Conservation (phyloP, 1,140 invertebrate genomes). For the Orchestia grillus region DNA sequence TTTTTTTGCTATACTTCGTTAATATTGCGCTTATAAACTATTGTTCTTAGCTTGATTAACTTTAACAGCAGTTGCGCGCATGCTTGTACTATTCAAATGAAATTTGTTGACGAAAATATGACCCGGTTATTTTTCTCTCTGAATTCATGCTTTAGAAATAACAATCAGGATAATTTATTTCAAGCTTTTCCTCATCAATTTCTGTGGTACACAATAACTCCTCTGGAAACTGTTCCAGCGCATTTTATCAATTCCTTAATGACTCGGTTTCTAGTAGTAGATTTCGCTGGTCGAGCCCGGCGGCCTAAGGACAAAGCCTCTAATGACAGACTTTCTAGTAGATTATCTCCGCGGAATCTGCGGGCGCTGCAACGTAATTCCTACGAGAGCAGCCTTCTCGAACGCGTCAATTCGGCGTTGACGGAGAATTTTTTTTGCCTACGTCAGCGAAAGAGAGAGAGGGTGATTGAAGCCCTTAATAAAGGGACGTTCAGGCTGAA, state of each 20-base stretch:
- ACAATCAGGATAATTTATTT: too few species aligned
- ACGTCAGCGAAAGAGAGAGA: conserved; percentile 9
- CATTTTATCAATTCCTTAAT: not conserved
- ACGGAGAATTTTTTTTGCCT: conserved; percentile 18
- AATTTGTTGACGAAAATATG: too few species aligned
- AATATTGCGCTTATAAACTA: too few species aligned
- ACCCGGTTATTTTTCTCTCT: too few species aligned
- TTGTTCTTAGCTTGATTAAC: too few species aligned
- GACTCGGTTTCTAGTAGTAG: not conserved
- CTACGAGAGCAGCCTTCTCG: not conserved
- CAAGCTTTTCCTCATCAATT: too few species aligned
- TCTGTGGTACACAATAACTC: too few species aligned
- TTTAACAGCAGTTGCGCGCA: too few species aligned
- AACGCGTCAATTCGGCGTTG: not conserved
- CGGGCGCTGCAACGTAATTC: not conserved
- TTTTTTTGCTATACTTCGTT: too few species aligned
- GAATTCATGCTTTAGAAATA: too few species aligned
- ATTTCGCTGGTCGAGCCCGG: not conserved
- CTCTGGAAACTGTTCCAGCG: too few species aligned
- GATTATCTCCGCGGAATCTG: not conserved
- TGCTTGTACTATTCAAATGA: too few species aligned
- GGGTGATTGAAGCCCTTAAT: conserved; percentile 19
- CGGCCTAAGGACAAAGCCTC: not conserved
- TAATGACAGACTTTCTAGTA: conserved; percentile 1
- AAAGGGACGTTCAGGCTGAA: conserved; percentile 3